Evolutionary conservation across 92 coral and sea anemone genomes (phyloP).

Genomic region (Umimayanthus kanabou): DNA sequence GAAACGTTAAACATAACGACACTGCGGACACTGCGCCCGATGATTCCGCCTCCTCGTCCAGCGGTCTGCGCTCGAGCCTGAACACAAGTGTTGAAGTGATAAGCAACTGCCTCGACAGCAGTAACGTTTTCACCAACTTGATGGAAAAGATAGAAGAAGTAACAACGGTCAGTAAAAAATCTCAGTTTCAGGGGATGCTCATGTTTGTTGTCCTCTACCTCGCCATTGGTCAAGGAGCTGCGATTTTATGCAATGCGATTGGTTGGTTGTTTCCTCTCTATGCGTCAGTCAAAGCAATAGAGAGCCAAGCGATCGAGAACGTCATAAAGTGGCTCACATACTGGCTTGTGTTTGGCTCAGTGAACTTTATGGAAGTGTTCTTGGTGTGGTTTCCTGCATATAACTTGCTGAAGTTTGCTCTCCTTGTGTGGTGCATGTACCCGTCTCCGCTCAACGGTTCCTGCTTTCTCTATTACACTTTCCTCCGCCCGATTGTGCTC

Average conservation of each 20-base stretch:
- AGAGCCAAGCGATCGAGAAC: slow-evolving; percentile 57
- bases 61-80: slow-evolving; percentile 1
- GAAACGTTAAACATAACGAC: neutral
- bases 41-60: neutral
- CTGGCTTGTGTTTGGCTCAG: slow-evolving; percentile 86
- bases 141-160: slow-evolving; percentile 75
- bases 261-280: slow-evolving; percentile 81
- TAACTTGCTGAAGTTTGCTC: slow-evolving; percentile 77
- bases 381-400: slow-evolving; percentile 92
- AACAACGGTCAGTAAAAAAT: slow-evolving; percentile 71
- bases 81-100: slow-evolving; percentile 47
- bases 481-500: slow-evolving; percentile 87
- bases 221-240: slow-evolving; percentile 89
- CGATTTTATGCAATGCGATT: slow-evolving; percentile 77
- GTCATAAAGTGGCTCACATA: slow-evolving; percentile 87
- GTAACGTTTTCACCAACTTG: slow-evolving; percentile 68
- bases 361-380: slow-evolving; percentile 82
- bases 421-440: slow-evolving; percentile 94
- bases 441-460: slow-evolving; percentile 88
- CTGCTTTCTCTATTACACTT: slow-evolving; percentile 61
- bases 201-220: slow-evolving; percentile 79
- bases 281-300: slow-evolving; percentile 90
- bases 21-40: slow-evolving; percentile 16
- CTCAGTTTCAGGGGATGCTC: slow-evolving; percentile 64
- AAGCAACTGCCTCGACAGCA: slow-evolving; percentile 54